A percentile compares a stretch with the other conserved stretches of the same genome.
phyloP scores from a whole-genome alignment of 2,888 invertebrate species.

The Smittia aterrima region DNA sequence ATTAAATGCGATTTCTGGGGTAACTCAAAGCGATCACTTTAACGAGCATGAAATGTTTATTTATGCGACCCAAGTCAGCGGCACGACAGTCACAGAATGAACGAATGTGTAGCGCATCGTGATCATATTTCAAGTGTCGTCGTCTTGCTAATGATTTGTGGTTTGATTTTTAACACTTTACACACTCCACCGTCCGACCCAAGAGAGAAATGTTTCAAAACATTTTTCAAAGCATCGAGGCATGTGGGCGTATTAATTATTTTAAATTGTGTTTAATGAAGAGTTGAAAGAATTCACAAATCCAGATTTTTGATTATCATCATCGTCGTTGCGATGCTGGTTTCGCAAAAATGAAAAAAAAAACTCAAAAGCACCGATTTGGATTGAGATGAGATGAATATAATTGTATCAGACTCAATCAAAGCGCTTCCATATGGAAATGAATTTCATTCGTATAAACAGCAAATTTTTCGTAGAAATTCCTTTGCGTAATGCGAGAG shows the following conservation, averaged over 20 bases:
- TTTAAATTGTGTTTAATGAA: slow-evolving; percentile 39
- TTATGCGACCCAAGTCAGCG: slow-evolving; percentile 22
- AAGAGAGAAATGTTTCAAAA: neutral
- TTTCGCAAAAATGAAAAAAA: neutral
- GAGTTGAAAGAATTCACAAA: slow-evolving; percentile 28
- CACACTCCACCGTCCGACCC: neutral
- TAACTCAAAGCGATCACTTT: neutral
- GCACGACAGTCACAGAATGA: neutral
- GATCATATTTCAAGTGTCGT: slow-evolving; percentile 8
- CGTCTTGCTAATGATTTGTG: slow-evolving; percentile 4
- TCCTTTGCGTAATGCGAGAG: neutral
- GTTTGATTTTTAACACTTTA: slow-evolving; percentile 16
- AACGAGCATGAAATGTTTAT: slow-evolving; percentile 35
- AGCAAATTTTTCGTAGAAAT: slow-evolving; percentile 29
- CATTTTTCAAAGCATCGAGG: neutral
- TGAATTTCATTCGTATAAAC: slow-evolving; percentile 7
- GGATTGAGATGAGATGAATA: slow-evolving; percentile 3
- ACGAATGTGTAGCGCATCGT: neutral
- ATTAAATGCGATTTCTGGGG: slow-evolving; percentile 37
- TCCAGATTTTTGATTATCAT: slow-evolving; percentile 3
- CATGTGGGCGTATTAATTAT: slow-evolving; percentile 38
- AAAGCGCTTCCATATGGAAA: slow-evolving; percentile 40
- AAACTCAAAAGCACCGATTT: neutral
- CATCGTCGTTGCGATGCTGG: neutral
- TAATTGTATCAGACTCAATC: slow-evolving; percentile 34